Evolutionary conservation across 2,888 invertebrate species (phyloP).

Genomic region (Diploptera punctata): DNA sequence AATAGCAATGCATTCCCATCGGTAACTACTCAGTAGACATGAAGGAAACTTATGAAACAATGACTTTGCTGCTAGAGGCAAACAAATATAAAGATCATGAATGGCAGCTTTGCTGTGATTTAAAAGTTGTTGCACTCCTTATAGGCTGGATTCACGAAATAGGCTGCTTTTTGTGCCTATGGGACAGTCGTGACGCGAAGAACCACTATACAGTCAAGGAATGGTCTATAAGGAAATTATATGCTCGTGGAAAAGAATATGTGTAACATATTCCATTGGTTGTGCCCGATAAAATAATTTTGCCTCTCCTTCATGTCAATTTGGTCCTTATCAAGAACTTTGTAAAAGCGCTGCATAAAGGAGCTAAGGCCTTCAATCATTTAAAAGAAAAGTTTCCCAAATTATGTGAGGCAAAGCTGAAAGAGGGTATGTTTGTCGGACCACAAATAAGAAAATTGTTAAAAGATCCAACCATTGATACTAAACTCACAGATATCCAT

Average conservation of each 20-base stretch:
- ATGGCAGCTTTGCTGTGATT: not conserved
- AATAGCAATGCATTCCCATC: too few relatives aligned
- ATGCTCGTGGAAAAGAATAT: not conserved
- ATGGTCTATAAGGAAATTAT: not conserved
- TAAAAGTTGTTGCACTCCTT: not conserved
- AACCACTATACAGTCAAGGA: not conserved
- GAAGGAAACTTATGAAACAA: not conserved
- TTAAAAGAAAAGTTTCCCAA: not conserved
- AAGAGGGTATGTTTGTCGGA: not conserved
- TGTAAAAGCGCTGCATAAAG: not conserved
- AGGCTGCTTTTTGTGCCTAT: not conserved
- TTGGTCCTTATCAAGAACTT: not conserved
- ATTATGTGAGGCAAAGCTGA: not conserved
- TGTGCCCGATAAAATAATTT: not conserved
- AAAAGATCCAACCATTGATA: not conserved
- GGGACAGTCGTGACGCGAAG: not conserved
- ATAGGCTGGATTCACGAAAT: not conserved
- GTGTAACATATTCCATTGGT: not conserved
- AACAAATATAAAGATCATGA: not conserved
- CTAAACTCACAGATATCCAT: not conserved
- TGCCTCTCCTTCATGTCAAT: not conserved
- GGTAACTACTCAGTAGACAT: not conserved
- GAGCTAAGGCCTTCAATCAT: not conserved
- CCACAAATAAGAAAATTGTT: too few relatives aligned
- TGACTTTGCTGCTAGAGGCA: not conserved